Conservation (phyloP, 2,888 invertebrate genomes). For the Trissoscelio sp. region DNA sequence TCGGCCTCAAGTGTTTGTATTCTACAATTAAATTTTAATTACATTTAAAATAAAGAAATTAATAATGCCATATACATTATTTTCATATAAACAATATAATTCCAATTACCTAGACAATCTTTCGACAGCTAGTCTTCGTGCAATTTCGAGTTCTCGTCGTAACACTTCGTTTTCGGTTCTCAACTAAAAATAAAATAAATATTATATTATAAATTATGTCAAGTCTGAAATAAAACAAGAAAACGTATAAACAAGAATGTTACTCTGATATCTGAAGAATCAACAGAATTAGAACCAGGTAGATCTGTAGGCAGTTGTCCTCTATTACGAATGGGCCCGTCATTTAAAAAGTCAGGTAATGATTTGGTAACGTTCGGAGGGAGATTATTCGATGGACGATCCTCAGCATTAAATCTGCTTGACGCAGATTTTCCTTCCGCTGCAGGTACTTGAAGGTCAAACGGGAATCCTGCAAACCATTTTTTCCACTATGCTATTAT, state of each 20-base stretch:
- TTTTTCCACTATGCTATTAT: too few relatives aligned
- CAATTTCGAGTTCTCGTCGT: constrained; percentile 85
- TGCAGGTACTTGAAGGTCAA: constrained; percentile 77
- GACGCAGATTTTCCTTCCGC: constrained; percentile 71
- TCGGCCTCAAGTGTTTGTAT: constrained; percentile 85
- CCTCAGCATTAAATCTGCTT: constrained; percentile 65
- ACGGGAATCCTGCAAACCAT: constrained; percentile 78
- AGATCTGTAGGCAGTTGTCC: constrained; percentile 72
- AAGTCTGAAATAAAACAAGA: too few relatives aligned
- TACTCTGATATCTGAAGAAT: constrained; percentile 72
- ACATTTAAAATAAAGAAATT: not conserved
- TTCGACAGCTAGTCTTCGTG: constrained; percentile 85
- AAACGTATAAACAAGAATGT: constrained; percentile 12
- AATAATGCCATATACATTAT: too few relatives aligned
- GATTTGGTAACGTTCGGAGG: constrained; percentile 84
- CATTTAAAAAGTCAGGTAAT: constrained; percentile 89
- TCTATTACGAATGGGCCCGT: constrained; percentile 86
- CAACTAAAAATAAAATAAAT: constrained; percentile 6
- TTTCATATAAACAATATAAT: constrained; percentile 5
- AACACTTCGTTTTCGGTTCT: constrained; percentile 83
- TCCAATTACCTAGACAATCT: constrained; percentile 82
- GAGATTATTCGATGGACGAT: constrained; percentile 76
- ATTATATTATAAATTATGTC: too few relatives aligned
- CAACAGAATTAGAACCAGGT: constrained; percentile 69
- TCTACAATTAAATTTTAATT: constrained; percentile 76